A percentile compares a stretch with the other conserved stretches of the same genome.
Conservation (phyloP, 2,797 vertebrate genomes). For the Microctenopoma lineatum region DNA sequence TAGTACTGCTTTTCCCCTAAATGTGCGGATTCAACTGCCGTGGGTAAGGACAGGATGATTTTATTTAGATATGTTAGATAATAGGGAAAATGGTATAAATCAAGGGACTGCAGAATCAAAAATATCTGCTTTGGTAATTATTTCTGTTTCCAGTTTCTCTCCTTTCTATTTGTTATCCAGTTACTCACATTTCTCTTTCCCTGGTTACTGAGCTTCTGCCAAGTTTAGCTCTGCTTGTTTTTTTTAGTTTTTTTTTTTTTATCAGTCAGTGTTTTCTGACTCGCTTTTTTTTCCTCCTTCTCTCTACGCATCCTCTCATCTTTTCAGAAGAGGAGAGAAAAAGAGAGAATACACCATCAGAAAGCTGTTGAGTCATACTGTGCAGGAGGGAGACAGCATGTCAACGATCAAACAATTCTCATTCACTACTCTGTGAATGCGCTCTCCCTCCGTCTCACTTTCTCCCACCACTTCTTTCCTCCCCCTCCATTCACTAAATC, state of each 20-base stretch:
- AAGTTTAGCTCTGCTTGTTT: conserved; percentile 21
- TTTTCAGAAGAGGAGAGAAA: conserved; percentile 19
- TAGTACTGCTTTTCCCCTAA: too few relatives aligned
- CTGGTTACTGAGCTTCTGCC: conserved; percentile 5
- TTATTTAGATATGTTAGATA: too few relatives aligned
- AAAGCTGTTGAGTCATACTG: conserved; percentile 67
- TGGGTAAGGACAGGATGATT: too few relatives aligned
- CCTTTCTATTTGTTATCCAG: neutral
- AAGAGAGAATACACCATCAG: conserved; percentile 34
- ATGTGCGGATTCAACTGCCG: too few relatives aligned
- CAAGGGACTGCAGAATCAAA: neutral
- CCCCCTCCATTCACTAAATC: conserved; percentile 61
- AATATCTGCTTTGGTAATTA: neutral
- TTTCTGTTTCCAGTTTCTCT: neutral
- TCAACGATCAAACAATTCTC: conserved; percentile 62
- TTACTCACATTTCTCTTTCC: conserved; percentile 7
- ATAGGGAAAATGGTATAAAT: neutral
- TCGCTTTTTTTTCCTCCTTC: conserved; percentile 23
- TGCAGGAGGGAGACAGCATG: conserved; percentile 53
- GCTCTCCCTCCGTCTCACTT: conserved; percentile 18
- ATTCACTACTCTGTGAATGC: conserved; percentile 48
- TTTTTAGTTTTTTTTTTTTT: conserved; percentile 16
- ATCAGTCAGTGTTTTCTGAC: conserved; percentile 25
- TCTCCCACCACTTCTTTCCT: conserved; percentile 29
- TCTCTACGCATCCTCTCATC: conserved; percentile 39